Evolutionary conservation across 30 jellyfish, hydroid and myxozoan species (phyloP), one percentile per base, ranked within the genome.

Genomic region (Turritopsis rubra): DNA sequence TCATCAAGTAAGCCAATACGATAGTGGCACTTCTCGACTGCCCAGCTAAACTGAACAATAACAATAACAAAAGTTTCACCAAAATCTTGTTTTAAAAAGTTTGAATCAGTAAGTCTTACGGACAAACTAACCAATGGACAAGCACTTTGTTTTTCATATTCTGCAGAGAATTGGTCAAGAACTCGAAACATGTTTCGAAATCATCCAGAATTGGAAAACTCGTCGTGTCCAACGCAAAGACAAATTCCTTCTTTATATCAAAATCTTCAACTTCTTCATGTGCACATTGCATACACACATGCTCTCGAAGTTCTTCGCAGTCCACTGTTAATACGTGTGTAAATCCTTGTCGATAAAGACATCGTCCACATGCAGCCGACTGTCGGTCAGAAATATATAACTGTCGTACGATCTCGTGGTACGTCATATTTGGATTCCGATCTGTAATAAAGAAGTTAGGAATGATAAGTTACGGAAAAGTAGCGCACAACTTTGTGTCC

Each of bases 21-120:
- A 87, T 65, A 1, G 95, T 53, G 8, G 87, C 95, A 80, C 95
- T 87, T 73, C 95, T 60, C 25, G 95, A 87, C 16, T 75, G 65
- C n/a, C 95, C 95, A 54, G 95, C 95, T 27, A 73, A 78, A 76
- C 95, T 87, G 52, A 75, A 74, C 21, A 84, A 68, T 8, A 68
- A 0, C 77, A 1, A 68, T 7, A 22, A n/a, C 31, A 68, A 68
- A 27, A 7, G 30, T 60, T n/a, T n/a, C n/a, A n/a, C 60, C 60
- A 41, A 41, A 41, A 41, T 41, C 60, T 41, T 5, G 5, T 41
- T 41, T 3, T 3, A 13, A 41, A 41, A 41, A 41, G 13, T 41
- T 13, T 41, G 60, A 41, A 41, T 41, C 60, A 41, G 13, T 3
- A 13, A 41, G 60, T 41, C n/a, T n/a, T n/a, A n/a, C n/a, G n/a